phyloP scores from a whole-genome alignment of 2,113 vertebrate species.

The Pachyramphus minor region DNA sequence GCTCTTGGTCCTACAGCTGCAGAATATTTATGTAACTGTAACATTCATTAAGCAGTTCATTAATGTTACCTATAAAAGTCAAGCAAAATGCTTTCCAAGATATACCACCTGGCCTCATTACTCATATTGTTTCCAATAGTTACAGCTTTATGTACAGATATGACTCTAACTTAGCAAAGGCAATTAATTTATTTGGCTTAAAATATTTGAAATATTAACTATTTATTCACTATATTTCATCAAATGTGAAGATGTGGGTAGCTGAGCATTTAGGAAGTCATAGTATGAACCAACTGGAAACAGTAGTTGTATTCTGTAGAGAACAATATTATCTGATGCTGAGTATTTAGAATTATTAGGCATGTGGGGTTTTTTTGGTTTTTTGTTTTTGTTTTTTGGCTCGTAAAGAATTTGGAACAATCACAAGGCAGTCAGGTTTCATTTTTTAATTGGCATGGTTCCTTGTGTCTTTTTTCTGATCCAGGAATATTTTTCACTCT shows the following conservation, averaged over 20 bases:
- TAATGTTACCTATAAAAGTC: background rate
- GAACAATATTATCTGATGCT: background rate
- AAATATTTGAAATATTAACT: background rate
- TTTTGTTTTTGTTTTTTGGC: background rate
- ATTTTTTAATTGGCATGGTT: background rate
- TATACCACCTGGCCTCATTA: background rate
- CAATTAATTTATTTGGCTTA: background rate
- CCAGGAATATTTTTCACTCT: background rate
- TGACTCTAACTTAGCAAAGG: background rate
- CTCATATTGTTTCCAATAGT: background rate
- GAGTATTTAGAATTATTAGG: background rate
- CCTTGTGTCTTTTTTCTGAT: background rate
- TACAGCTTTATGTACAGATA: background rate
- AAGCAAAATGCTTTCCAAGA: background rate
- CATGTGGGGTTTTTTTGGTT: background rate
- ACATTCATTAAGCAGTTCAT: background rate
- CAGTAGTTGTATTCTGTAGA: background rate
- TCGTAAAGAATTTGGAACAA: background rate
- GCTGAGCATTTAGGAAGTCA: background rate
- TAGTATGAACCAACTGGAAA: background rate
- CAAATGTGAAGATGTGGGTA: background rate
- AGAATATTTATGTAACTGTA: background rate
- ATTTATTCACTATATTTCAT: background rate
- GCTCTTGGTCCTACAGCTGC: background rate
- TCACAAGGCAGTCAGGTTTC: background rate